Base-by-base conservation (phyloP, 2,113 vertebrate species). In the Albula goreensis region DNA sequence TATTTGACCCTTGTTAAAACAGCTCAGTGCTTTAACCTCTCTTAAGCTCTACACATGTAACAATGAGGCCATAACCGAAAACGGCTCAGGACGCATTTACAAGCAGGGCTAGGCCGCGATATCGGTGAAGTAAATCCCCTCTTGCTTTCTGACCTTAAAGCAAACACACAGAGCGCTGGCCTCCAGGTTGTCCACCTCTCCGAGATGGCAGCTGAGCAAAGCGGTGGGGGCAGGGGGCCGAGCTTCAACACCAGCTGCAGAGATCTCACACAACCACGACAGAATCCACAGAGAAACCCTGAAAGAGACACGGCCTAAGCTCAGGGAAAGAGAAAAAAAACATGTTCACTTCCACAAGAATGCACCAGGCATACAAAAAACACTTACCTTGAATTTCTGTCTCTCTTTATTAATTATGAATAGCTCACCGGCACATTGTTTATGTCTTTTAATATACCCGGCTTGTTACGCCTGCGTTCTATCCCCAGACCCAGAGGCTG, bases 321-420 rank as follows among this genome's bases (percentile, higher is more conserved):
- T 60, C 31, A 41, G 31, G 31, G 31, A 41, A 41, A 41, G 31
- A 41, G 1, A 41, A 41, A 41, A 41, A 41, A 41, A 41, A 41
- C 31, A 41, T 41, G 31, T 6, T n/a, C 63, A 70, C 63, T n/a
- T n/a, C 8, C 70, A 0, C 50, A 50, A 70, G 41, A 87, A 78
- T 52, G 9, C 49, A 22, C 31, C 0, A 80, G 77, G 63, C 63
- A 70, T 22, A 70, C 70, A 31, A 74, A 78, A 49, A 79, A 19
- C 51, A 80, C 80, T 82, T 70, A 82, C 78, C 83, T 82, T 84
- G 50, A 84, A 56, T 63, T 57, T 74, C 19, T n/a, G 70, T 74
- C 70, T 74, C 9, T 5, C n/a, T 8, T 74, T 74, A 74, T 74
- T 74, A 74, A 74, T 74, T 74, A 74, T 74, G 70, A 74, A 74